A percentile compares a stretch with the other conserved stretches of the same genome.
Conservation (phyloP, 2,888 invertebrate genomes). For the Choreutis nemorana region DNA sequence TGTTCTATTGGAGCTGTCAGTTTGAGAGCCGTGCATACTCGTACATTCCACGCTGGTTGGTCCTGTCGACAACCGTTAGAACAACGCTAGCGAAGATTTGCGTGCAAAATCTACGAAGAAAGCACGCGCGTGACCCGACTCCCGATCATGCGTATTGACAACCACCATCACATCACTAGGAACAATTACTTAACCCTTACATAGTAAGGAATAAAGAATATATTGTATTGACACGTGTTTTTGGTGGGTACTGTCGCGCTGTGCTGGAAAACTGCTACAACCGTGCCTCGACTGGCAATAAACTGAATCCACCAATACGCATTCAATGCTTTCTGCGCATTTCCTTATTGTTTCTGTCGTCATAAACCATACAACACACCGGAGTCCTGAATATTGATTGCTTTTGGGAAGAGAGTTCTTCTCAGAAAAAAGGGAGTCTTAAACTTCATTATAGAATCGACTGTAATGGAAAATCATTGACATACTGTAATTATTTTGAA, state of each 20-base stretch:
- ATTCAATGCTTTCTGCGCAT: conserved; percentile 54
- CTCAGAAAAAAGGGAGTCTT: too few species aligned
- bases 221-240: conserved; percentile 20
- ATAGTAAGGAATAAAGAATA: conserved; percentile 28
- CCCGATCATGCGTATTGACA: conserved; percentile 33
- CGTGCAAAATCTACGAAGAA: conserved; percentile 61
- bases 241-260: conserved; percentile 19
- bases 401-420: too few species aligned
- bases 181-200: conserved; percentile 19
- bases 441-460: too few species aligned
- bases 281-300: conserved; percentile 45
- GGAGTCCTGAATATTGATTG: conserved; percentile 47
- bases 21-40: too few species aligned
- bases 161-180: conserved; percentile 12
- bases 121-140: conserved; percentile 56
- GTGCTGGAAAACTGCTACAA: conserved; percentile 44
- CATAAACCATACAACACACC: too few species aligned
- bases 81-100: conserved; percentile 41
- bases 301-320: conserved; percentile 51
- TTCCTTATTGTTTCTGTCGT: conserved; percentile 49
- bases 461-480: too few species aligned
- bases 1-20: too few species aligned
- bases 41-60: conserved; percentile 44
- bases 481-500: too few species aligned
- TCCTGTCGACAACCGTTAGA: conserved; percentile 53